A percentile compares a stretch with the other conserved stretches of the same genome.
Evolutionary conservation across 1,140 invertebrate genomes (phyloP).

Genomic region (Pseudachorutes palmiensis): DNA sequence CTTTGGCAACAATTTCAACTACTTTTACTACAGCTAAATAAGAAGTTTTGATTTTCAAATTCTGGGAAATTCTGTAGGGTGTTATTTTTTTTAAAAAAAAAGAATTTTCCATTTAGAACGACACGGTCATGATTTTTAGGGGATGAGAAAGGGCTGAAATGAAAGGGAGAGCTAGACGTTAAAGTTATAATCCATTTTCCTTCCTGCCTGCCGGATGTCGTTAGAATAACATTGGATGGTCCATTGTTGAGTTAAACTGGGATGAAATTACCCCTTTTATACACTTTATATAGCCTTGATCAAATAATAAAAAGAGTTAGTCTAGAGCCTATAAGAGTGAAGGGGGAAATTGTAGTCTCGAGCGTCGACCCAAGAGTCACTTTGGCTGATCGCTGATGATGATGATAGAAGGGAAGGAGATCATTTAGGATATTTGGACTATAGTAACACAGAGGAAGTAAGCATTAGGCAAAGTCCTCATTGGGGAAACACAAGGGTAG

Average conservation of each 20-base stretch:
- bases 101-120: too few species aligned
- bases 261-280: conserved; percentile 11
- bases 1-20: neutral
- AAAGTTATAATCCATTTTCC: neutral
- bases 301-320: neutral
- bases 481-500: too few species aligned
- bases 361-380: neutral
- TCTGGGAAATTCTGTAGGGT: too few species aligned
- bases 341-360: neutral
- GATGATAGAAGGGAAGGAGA: neutral
- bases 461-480: neutral
- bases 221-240: conserved; percentile 12
- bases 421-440: neutral
- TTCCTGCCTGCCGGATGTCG: conserved; percentile 3
- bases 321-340: neutral
- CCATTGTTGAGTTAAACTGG: conserved; percentile 5
- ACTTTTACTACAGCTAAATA: neutral
- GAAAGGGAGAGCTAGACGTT: too few species aligned
- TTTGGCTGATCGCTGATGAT: neutral
- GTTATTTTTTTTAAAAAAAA: too few species aligned
- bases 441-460: neutral
- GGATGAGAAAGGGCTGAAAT: neutral
- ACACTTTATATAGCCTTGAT: neutral
- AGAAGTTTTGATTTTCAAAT: neutral
- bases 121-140: too few species aligned